Evolutionary conservation across 2,888 invertebrate genomes (phyloP), one percentile per base, ranked within the genome.

Genomic region (Isotomurus palustris): DNA sequence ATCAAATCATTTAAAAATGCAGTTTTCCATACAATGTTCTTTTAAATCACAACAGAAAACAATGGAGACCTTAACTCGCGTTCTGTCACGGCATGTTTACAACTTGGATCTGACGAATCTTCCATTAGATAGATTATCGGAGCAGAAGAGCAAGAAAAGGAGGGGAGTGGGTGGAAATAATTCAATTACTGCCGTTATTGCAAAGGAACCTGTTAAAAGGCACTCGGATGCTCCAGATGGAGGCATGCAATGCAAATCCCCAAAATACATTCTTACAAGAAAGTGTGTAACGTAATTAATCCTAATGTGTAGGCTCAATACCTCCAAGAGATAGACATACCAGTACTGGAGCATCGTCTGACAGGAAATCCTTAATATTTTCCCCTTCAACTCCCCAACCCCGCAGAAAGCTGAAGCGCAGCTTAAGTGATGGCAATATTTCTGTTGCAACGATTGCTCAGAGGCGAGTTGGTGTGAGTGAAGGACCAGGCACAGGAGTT

Each of bases 11-110:
- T 17, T 27, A 14, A 1, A 4, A n/a, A 32, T 47, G 25, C 44
- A 49, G 27, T 53, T 8, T n/a, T 4, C 19, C 22, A 10, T 8
- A 17, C 21, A 32, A n/a, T n/a, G 10, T n/a, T 50, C 10, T 10
- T 14, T 56, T 14, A 57, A 41, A 36, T 10, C 36, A 28, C 38
- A 19, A 0, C 70, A 91, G 85, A 93, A 93, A 85, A 93, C 92
- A n/a, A 85, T 97, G 84, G 95, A 95, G 74, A 96, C 94, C 0
- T 76, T 97, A 67, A 97, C 96, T 0, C 82, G 95, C 62, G 95
- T 97, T 35, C 79, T 99, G 57, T 94, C 95, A 0, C 83, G 93
- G 19, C 93, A 96, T 75, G 93, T 97, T 22, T 97, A 96, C 74
- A 88, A 88, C 68, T 80, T 97, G 66, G 96, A 97, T 78, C 78